A percentile compares a stretch with the other conserved stretches of the same genome.
Conservation (phyloP, 2,888 invertebrate species). For the Oegoconia quadripuncta region DNA sequence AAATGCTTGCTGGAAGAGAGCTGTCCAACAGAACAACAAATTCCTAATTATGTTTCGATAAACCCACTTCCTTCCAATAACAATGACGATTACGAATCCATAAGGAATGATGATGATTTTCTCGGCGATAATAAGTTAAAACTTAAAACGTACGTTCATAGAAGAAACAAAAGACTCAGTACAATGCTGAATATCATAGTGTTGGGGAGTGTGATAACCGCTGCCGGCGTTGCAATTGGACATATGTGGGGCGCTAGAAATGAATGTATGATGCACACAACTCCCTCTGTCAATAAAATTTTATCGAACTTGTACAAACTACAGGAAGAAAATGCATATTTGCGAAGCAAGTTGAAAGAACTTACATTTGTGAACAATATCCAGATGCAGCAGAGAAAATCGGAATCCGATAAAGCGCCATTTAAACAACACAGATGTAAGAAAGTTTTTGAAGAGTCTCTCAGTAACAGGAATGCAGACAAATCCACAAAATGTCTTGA, state of each 20-base stretch:
- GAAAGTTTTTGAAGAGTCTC: conserved; percentile 64
- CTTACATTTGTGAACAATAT: conserved; percentile 43
- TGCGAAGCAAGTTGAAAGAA: conserved; percentile 63
- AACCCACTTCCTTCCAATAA: conserved; percentile 30
- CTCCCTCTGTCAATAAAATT: conserved; percentile 67
- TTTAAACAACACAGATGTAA: conserved; percentile 56
- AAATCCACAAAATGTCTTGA: conserved; percentile 60
- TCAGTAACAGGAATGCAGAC: conserved; percentile 47
- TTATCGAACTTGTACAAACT: conserved; percentile 70
- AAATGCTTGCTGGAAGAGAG: conserved; percentile 33
- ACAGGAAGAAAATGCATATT: conserved; percentile 70
- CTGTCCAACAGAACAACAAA: conserved; percentile 33
- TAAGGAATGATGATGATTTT: conserved; percentile 48
- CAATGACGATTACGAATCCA: conserved; percentile 34
- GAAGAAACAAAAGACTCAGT: conserved; percentile 67
- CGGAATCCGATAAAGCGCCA: conserved; percentile 32
- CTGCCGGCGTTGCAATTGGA: conserved; percentile 70
- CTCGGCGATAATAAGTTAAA: conserved; percentile 50
- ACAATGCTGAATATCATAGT: conserved; percentile 69
- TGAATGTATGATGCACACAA: conserved; percentile 54
- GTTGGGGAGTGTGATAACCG: conserved; percentile 70
- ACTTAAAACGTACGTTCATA: conserved; percentile 70
- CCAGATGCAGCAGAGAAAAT: conserved; percentile 42
- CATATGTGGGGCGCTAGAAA: conserved; percentile 74
- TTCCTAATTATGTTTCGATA: conserved; percentile 35